Evolutionary conservation across 2,113 vertebrate genomes (phyloP).

Genomic region (Crotophaga sulcirostris): DNA sequence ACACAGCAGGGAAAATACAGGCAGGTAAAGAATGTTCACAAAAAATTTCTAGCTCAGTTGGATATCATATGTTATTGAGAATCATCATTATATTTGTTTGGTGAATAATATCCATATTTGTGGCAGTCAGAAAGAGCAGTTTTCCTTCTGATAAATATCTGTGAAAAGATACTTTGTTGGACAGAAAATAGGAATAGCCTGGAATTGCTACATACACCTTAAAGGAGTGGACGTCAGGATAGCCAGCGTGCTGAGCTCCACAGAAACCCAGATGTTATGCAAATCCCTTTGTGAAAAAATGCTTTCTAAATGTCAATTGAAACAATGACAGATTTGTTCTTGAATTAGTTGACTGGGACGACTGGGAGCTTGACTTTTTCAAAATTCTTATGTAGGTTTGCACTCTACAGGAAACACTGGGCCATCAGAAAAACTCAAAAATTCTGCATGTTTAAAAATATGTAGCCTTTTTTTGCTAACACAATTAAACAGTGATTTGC

Average conservation of each 20-base stretch:
- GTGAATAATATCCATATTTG: not conserved
- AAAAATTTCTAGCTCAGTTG: not conserved
- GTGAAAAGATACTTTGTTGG: not conserved
- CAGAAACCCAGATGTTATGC: not conserved
- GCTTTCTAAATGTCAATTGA: not conserved
- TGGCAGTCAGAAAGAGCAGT: not conserved
- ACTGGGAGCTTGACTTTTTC: not conserved
- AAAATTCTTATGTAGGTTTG: not conserved
- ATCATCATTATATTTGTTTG: not conserved
- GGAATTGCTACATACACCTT: not conserved
- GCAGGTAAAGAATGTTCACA: not conserved
- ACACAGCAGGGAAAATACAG: constrained; percentile 17
- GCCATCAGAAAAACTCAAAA: not conserved
- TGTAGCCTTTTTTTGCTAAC: not conserved
- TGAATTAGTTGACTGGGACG: not conserved
- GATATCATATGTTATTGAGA: not conserved
- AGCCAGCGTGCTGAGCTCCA: not conserved
- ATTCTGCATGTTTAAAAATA: constrained; percentile 1
- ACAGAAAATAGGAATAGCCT: not conserved
- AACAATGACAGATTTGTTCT: not conserved
- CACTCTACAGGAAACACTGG: not conserved
- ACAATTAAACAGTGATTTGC: constrained; percentile 48
- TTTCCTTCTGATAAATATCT: not conserved
- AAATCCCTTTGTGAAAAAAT: not conserved
- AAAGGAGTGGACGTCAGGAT: not conserved